phyloP scores from a whole-genome alignment of 1,140 invertebrate genomes.

The Ceratosolen solmsi region DNA sequence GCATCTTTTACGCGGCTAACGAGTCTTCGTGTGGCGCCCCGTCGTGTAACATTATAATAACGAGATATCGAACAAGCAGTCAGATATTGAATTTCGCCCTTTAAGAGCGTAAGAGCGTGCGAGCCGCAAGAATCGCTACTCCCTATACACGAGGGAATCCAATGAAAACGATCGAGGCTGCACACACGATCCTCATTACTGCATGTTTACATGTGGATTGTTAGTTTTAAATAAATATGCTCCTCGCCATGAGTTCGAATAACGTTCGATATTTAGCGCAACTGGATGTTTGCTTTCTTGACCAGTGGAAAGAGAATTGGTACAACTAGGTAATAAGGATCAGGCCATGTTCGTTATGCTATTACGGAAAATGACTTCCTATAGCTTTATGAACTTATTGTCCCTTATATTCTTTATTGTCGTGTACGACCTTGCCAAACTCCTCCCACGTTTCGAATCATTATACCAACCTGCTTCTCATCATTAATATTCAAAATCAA shows the following conservation, averaged over 20 bases:
- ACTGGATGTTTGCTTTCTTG: neutral
- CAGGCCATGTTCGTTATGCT: no score
- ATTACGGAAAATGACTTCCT: no score
- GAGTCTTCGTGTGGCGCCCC: slow-evolving; percentile 54
- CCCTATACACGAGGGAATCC: neutral
- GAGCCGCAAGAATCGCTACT: slow-evolving; percentile 16
- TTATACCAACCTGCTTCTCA: no score
- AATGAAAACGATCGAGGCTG: slow-evolving; percentile 30
- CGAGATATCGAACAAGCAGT: slow-evolving; percentile 63
- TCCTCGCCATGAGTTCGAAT: neutral
- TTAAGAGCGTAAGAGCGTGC: slow-evolving; percentile 53
- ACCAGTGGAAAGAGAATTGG: neutral
- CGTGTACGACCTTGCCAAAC: no score
- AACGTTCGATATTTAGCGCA: neutral
- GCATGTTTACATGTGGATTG: slow-evolving; percentile 50
- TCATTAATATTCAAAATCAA: no score
- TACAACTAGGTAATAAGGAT: neutral
- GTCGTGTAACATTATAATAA: slow-evolving; percentile 63
- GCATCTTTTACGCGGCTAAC: slow-evolving; percentile 59
- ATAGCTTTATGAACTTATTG: neutral
- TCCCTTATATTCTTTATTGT: no score
- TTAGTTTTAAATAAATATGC: slow-evolving; percentile 37
- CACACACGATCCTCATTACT: slow-evolving; percentile 67
- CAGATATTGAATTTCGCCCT: slow-evolving; percentile 68
- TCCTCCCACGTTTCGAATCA: no score